Base-by-base conservation (phyloP, 2,113 vertebrate species). In the Ailuropoda melanoleuca region DNA sequence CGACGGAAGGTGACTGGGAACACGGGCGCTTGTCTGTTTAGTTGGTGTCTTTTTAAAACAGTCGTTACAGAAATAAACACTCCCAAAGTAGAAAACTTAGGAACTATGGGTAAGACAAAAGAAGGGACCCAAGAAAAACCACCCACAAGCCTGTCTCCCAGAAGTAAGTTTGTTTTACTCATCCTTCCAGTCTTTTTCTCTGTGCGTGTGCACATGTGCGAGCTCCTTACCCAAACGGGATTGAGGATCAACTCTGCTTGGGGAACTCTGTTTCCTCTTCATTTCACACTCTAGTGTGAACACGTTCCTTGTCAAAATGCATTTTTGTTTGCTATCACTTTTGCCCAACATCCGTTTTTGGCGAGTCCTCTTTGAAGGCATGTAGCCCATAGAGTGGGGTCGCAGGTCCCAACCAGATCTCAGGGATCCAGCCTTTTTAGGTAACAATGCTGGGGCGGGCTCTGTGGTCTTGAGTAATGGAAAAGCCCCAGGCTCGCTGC, bases 21-120 rank as follows among this genome's bases (percentile, higher is more conserved):
- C 56, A 91, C 4, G 8, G 78, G 62, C 21, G 4, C 31, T n/a
- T n/a, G 37, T 26, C 83, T 91, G 0, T 68, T 91, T 80, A 82
- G 23, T 93, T 24, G 24, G 50, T 58, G 83, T 62, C 80, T 55
- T 93, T 84, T 86, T 18, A 75, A 68, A 77, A 62, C n/a, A 24
- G 14, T 70, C 12, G 58, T 75, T 88, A 86, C 53, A 90, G 64
- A 80, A 77, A 58, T 34, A 80, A 92, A 53, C 29, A 66, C 13
- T 43, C 48, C 90, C 74, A 0, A 92, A 88, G 31, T 37, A 82
- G 55, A 70, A 92, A 53, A 60, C 48, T 26, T 18, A 72, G 48
- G 43, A 93, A 80, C 68, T 70, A 37, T 0, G 46, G 3, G 18
- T n/a, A 43, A 56, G 62, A 48, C n/a, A 13, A 34, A 93, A 55